Evolutionary conservation across 2,888 invertebrate genomes (phyloP), one percentile per base, ranked within the genome.

Genomic region (Macrophya annulata): DNA sequence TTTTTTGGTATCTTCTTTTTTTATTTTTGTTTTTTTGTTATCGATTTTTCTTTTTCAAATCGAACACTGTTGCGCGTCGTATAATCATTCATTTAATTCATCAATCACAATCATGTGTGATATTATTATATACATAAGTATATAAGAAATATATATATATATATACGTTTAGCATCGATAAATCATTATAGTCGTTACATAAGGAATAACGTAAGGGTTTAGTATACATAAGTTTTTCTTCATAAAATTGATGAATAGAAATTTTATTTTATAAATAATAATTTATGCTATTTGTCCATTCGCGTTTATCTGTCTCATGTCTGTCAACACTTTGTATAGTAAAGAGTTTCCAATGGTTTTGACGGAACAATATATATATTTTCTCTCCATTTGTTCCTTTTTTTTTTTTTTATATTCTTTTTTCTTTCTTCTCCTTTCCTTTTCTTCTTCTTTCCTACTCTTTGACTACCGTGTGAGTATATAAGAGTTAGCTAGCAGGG

Each of bases 321-420:
- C 81, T 81, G 81, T 81, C 81, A 81, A 81, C 81, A 81, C 81
- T 37, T 9, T 17, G 37, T n/a, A 6, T 15, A 40, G 77, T 8
- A 45, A 74, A 77, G 55, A 65, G 62, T 81, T 81, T 43, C 45
- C 59, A 40, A 65, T 62, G 59, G 37, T 59, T 81, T 65, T 65
- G 81, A 81, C 51, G 59, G 65, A 81, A 81, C 81, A 81, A 81
- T 77, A 77, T 77, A 62, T 62, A 62, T 51, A 1, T 51, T 0
- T n/a, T n/a, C n/a, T n/a, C n/a, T n/a, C n/a, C n/a, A n/a, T n/a
- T n/a, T n/a, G n/a, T n/a, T n/a, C n/a, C n/a, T n/a, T n/a, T n/a
- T n/a, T n/a, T n/a, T n/a, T n/a, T n/a, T n/a, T n/a, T n/a, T n/a
- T n/a, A n/a, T n/a, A n/a, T n/a, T n/a, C 31, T 31, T 31, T 31